Conservation (phyloP, 1,140 invertebrate species). For the Achatina immaculata region DNA sequence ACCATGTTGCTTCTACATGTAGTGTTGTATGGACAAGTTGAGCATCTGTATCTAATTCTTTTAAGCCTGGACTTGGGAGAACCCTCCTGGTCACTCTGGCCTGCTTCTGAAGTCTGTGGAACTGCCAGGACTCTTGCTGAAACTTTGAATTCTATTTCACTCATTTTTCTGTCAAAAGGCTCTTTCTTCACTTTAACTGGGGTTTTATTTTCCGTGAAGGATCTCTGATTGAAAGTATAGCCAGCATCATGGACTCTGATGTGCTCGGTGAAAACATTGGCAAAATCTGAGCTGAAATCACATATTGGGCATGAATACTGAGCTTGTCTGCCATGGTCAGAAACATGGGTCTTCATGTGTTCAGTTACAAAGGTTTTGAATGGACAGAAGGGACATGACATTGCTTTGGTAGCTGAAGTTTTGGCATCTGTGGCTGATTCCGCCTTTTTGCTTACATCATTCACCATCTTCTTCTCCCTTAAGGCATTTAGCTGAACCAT, state of each 20-base stretch:
- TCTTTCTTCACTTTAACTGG: neutral
- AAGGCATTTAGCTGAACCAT: slow-evolving; percentile 32
- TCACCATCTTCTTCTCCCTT: neutral
- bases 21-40: slow-evolving; percentile 56
- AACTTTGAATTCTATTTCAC: slow-evolving; percentile 1
- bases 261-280: slow-evolving; percentile 20
- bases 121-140: neutral
- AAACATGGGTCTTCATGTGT: slow-evolving; percentile 16
- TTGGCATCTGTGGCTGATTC: neutral
- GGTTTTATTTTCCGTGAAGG: neutral
- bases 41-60: slow-evolving; percentile 55
- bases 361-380: slow-evolving; percentile 12
- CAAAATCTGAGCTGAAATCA: slow-evolving; percentile 27
- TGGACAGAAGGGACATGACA: slow-evolving; percentile 34
- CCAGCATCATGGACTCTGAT: slow-evolving; percentile 25
- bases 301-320: slow-evolving; percentile 19
- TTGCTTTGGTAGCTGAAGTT: neutral
- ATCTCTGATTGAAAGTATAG: neutral
- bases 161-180: slow-evolving; percentile 1
- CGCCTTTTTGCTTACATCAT: neutral
- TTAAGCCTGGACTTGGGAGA: slow-evolving; percentile 26
- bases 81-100: neutral
- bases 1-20: slow-evolving; percentile 57
- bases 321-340: slow-evolving; percentile 22
- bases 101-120: slow-evolving; percentile 12